Conservation (phyloP, 2,888 invertebrate species). For the Tridacna gigas region DNA sequence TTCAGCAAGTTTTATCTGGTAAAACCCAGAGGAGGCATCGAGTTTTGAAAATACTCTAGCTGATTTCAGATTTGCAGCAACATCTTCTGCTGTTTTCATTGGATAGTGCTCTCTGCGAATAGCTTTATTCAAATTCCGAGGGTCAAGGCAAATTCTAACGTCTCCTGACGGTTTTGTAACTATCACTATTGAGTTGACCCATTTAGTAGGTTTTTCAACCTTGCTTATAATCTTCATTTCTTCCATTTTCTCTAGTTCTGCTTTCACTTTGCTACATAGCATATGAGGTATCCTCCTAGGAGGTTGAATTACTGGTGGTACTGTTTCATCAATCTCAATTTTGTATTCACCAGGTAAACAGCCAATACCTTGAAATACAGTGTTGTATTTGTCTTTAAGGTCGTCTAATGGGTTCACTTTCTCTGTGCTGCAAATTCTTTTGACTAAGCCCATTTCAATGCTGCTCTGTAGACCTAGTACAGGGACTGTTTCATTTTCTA, state of each 20-base stretch:
- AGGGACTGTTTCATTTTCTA: neutral
- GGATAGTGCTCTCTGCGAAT: constrained; percentile 61
- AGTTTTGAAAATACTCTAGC: constrained; percentile 59
- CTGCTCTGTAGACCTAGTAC: constrained; percentile 31
- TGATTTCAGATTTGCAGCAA: constrained; percentile 46
- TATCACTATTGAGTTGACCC: constrained; percentile 59
- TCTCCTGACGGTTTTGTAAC: constrained; percentile 54
- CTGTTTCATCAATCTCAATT: constrained; percentile 26
- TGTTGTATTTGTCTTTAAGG: neutral
- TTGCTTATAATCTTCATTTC: constrained; percentile 39
- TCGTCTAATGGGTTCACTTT: neutral
- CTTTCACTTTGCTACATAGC: constrained; percentile 16
- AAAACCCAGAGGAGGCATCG: constrained; percentile 64
- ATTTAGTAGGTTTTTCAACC: constrained; percentile 57
- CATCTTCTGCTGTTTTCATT: constrained; percentile 59
- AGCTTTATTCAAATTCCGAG: constrained; percentile 57
- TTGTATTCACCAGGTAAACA: constrained; percentile 48
- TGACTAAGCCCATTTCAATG: constrained; percentile 32
- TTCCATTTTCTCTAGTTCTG: constrained; percentile 60
- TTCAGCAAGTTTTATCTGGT: constrained; percentile 52
- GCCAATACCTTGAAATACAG: constrained; percentile 56
- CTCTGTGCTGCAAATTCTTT: constrained; percentile 17
- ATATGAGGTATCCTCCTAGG: constrained; percentile 15
- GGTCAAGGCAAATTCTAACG: constrained; percentile 61
- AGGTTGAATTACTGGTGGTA: constrained; percentile 9